These are phyloP conservation scores for Napeogenes inachia DNA, from an alignment of 2,888 invertebrate species.

Conservation along the genomic window DNA sequence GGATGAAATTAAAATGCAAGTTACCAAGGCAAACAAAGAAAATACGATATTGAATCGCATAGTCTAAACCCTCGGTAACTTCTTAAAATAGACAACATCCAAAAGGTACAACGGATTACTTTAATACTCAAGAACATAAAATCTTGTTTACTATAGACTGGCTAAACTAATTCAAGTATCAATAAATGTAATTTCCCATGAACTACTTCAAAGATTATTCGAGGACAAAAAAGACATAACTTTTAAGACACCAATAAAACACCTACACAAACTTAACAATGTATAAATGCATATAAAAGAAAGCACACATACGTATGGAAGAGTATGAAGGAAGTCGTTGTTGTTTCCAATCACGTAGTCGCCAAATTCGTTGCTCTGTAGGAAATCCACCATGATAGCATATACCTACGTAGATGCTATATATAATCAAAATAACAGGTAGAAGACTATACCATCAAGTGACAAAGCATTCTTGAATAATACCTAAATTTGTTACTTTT, in stretches of 20 bases:
- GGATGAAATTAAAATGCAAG: no score
- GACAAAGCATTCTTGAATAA: no score
- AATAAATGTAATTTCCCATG: conserved; percentile 25
- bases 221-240: conserved; percentile 41
- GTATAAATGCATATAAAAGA: conserved; percentile 42
- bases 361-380: conserved; percentile 18
- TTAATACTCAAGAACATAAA: background rate
- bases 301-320: conserved; percentile 42
- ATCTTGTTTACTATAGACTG: background rate
- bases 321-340: conserved; percentile 31
- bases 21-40: no score
- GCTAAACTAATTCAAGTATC: conserved; percentile 6
- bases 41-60: no score
- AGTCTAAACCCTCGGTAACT: no score
- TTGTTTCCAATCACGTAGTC: conserved; percentile 27
- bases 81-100: no score
- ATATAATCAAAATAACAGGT: no score
- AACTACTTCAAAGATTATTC: conserved; percentile 31
- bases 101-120: background rate
- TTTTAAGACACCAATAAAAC: conserved; percentile 52
- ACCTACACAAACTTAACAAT: conserved; percentile 44
- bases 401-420: background rate
- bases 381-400: background rate
- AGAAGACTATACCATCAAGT: no score
- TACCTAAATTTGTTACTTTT: no score